Percentiles rank a stretch among this genome's conserved stretches.
Evolutionary conservation across 2,888 invertebrate genomes (phyloP).

Genomic region (Yponomeuta cagnagella): DNA sequence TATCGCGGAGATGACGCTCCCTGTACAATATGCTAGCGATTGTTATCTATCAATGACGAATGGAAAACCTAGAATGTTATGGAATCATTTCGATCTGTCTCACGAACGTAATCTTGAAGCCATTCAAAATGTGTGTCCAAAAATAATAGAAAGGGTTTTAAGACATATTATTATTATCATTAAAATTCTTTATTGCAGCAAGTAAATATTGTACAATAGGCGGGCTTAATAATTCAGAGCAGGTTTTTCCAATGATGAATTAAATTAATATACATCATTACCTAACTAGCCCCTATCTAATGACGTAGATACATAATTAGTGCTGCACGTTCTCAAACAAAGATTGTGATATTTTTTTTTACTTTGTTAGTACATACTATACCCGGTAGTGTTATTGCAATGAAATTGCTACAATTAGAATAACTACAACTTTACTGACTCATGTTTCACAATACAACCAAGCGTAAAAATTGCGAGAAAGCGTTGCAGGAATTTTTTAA

Average conservation of each 20-base stretch:
- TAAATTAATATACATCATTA: background rate
- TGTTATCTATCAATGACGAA: constrained; percentile 12
- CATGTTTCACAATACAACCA: background rate
- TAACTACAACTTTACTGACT: background rate
- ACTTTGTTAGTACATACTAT: too few species aligned
- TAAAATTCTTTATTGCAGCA: too few species aligned
- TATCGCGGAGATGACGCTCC: background rate
- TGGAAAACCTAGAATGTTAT: background rate
- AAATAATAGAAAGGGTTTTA: too few species aligned
- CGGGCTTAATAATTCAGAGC: background rate
- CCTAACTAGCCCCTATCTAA: background rate
- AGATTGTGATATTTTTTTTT: too few species aligned
- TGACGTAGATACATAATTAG: background rate
- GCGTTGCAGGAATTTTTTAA: constrained; percentile 53
- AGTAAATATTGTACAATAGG: too few species aligned
- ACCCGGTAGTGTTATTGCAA: background rate
- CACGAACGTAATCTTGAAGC: too few species aligned
- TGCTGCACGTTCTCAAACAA: background rate
- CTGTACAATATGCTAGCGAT: constrained; percentile 1
- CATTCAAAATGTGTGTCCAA: too few species aligned
- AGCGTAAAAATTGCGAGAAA: constrained; percentile 46
- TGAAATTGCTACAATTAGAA: background rate
- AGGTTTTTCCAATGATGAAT: background rate
- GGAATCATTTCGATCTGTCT: too few species aligned
- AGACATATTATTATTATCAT: too few species aligned